phyloP scores from a whole-genome alignment of 2,888 invertebrate genomes.

The Brachypalpus laphriformis region DNA sequence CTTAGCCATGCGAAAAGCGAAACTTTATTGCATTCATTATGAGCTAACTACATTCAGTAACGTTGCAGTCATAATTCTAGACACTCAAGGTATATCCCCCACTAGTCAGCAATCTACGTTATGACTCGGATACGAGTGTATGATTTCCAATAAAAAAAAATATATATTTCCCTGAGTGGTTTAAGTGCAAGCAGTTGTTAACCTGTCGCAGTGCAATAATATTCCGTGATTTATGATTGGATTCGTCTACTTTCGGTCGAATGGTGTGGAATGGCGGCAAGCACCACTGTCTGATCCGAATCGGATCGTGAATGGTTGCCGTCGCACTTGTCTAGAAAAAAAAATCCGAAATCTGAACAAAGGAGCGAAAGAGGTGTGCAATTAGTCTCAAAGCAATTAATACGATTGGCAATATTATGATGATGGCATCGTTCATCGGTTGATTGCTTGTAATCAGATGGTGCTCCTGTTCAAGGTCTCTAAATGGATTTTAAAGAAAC shows the following conservation, averaged over 20 bases:
- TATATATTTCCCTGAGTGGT: conserved; percentile 56
- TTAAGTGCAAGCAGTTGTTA: conserved; percentile 73
- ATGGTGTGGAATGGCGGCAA: conserved; percentile 17
- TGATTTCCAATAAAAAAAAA: conserved; percentile 55
- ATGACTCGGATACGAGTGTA: conserved; percentile 38
- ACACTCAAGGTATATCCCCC: conserved; percentile 18
- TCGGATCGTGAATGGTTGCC: conserved; percentile 54
- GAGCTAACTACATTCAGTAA: conserved; percentile 56
- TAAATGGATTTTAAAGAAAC: not conserved
- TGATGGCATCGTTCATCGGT: conserved; percentile 1
- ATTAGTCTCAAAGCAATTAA: conserved; percentile 28
- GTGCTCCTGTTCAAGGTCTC: conserved; percentile 21
- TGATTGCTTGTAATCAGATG: conserved; percentile 17
- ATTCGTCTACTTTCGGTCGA: conserved; percentile 46
- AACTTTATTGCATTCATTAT: conserved; percentile 67
- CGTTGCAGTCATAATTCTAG: conserved; percentile 58
- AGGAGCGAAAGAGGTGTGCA: conserved; percentile 21
- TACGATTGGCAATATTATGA: conserved; percentile 5
- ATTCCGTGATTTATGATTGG: conserved; percentile 67
- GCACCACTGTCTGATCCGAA: conserved; percentile 45
- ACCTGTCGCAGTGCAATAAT: conserved; percentile 70
- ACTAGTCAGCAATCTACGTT: conserved; percentile 44
- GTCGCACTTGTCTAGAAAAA: conserved; percentile 3
- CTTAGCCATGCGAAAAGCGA: not conserved
- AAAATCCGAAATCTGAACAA: not conserved